phyloP scores from a whole-genome alignment of 2,888 invertebrate species.

The Eupithecia insigniata region DNA sequence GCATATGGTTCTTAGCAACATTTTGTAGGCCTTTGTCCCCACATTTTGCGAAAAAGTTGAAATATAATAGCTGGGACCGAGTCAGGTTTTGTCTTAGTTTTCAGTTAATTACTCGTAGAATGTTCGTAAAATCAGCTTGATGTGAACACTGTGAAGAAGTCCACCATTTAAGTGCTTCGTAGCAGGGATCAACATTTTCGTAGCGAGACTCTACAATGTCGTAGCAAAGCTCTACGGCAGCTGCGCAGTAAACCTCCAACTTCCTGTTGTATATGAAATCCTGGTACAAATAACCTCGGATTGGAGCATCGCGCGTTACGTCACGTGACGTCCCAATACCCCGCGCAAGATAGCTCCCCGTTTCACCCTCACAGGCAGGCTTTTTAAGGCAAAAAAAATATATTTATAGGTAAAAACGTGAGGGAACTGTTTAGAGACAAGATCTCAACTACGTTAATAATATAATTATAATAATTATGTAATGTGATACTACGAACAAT shows the following conservation, averaged over 20 bases:
- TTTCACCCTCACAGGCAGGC: background rate
- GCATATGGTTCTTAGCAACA: too few species aligned
- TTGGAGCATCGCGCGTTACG: constrained; percentile 58
- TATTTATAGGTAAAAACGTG: too few species aligned
- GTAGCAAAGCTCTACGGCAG: background rate
- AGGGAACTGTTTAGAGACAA: background rate
- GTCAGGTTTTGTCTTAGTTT: too few species aligned
- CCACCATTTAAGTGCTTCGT: background rate
- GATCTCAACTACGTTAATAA: background rate
- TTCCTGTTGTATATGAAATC: constrained; percentile 42
- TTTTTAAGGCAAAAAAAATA: too few species aligned
- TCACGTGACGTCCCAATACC: constrained; percentile 48
- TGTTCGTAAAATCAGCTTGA: background rate
- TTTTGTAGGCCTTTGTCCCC: too few species aligned
- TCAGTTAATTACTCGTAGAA: background rate
- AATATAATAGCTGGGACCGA: too few species aligned
- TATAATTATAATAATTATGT: too few species aligned
- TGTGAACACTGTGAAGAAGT: background rate
- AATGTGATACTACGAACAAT: too few species aligned
- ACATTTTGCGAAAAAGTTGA: too few species aligned
- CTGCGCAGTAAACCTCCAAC: constrained; percentile 8
- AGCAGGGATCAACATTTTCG: constrained; percentile 13
- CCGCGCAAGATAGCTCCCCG: background rate
- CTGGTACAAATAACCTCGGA: constrained; percentile 57
- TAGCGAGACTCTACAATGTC: constrained; percentile 30